Percentiles rank a stretch among this genome's conserved stretches.
Evolutionary conservation across 2,888 invertebrate species (phyloP).

Genomic region (Leucoma salicis): DNA sequence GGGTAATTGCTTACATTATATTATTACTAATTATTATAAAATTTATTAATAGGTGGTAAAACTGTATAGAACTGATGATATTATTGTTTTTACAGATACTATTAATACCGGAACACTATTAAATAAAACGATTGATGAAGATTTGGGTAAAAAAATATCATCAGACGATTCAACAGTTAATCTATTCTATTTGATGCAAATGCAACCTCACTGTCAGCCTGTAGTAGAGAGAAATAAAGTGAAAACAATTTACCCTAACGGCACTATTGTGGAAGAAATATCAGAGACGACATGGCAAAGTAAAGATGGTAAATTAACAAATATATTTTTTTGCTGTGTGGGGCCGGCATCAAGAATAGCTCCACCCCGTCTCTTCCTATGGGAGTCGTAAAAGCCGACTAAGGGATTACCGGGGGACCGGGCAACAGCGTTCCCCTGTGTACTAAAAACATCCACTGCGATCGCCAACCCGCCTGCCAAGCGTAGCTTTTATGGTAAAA

Average conservation of each 20-base stretch:
- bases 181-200: slow-evolving; percentile 41
- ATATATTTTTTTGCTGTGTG: not conserved
- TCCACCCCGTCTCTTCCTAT: no score
- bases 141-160: slow-evolving; percentile 13
- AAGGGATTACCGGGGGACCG: no score
- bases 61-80: not conserved
- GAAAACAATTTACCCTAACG: slow-evolving; percentile 49
- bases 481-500: no score
- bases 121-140: slow-evolving; percentile 16
- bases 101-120: slow-evolving; percentile 10
- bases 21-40: not conserved
- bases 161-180: slow-evolving; percentile 17
- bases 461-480: no score
- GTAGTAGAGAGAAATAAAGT: slow-evolving; percentile 41
- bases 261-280: slow-evolving; percentile 48
- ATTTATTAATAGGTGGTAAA: not conserved
- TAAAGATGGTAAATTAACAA: slow-evolving; percentile 21
- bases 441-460: no score
- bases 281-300: slow-evolving; percentile 28
- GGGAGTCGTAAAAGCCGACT: no score
- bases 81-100: slow-evolving; percentile 17
- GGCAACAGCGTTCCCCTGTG: no score
- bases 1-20: no score
- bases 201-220: slow-evolving; percentile 31
- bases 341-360: no score